phyloP scores from a whole-genome alignment of 1,140 invertebrate genomes.

The Tetramorium parvispinum region DNA sequence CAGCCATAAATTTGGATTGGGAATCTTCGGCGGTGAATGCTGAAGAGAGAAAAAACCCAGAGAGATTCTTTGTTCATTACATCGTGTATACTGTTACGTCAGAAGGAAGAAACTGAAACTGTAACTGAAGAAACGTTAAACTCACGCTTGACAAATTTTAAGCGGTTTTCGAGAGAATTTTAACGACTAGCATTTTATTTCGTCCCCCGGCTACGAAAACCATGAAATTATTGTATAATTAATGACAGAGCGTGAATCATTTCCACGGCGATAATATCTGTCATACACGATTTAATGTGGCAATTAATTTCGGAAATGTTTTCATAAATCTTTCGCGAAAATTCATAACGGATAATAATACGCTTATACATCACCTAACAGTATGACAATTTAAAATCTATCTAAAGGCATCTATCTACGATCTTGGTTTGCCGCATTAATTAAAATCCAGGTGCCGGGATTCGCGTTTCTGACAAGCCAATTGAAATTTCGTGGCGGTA shows the following conservation, averaged over 20 bases:
- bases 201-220: not conserved
- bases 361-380: constrained; percentile 50
- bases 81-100: not conserved
- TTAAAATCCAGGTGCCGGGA: constrained; percentile 38
- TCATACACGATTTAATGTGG: constrained; percentile 39
- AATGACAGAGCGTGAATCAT: constrained; percentile 28
- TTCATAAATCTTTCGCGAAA: constrained; percentile 51
- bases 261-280: constrained; percentile 45
- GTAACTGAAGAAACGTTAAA: not conserved
- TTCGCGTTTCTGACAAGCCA: constrained; percentile 37
- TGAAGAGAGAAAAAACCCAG: not conserved
- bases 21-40: not conserved
- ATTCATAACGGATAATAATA: constrained; percentile 54
- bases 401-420: constrained; percentile 30
- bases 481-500: constrained; percentile 46
- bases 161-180: not conserved
- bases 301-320: constrained; percentile 48
- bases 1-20: not conserved
- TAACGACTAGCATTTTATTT: not conserved
- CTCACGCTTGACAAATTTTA: not conserved
- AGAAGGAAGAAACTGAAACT: not conserved
- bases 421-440: constrained; percentile 55
- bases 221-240: constrained; percentile 39
- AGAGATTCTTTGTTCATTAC: not conserved
- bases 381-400: constrained; percentile 54